Base-by-base conservation (phyloP, 2,888 invertebrate species). In the Machimus atricapillus region DNA sequence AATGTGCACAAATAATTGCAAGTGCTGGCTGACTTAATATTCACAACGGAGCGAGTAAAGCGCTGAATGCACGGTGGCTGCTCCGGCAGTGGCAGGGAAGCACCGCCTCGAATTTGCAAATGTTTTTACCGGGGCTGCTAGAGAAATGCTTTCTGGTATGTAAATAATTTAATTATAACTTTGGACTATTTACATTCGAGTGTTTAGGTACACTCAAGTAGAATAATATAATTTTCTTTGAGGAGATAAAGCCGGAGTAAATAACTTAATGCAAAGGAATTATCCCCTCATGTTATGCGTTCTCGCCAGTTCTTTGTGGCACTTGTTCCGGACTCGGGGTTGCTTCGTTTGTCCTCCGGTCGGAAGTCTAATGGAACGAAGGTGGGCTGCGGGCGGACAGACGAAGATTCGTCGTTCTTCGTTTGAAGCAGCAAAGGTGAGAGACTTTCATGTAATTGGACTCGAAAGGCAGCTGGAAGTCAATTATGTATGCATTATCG, bases 101-200 rank as follows among this genome's bases (percentile, higher is more conserved):
- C 58, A 40, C 9, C 31, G 56, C 31, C 37, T 34, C 37, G 66
- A 19, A 82, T 52, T 66, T 37, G 76, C 40, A 76, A 66, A 56
- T 66, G 66, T 82, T 82, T 82, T 82, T 82, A 58, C 34, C 58
- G 37, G 37, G 1, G 31, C 82, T 56, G 37, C 27, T 34, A 37
- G 58, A 58, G 19, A 37, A 34, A 82, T 82, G 82, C 82, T 82
- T 82, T 82, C 58, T 82, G 82, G 82, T 82, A 82, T 66, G 82
- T 82, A 82, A 82, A 82, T 82, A 82, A 82, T 82, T 82, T 82
- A 82, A 82, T 82, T 82, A 82, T 82, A 82, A 82, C 82, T 82
- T 82, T 82, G 66, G 82, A 82, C 82, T 82, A 34, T 82, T 82
- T 58, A 82, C 82, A 82, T 82, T 82, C 34, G 58, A 82, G 34